phyloP scores from a whole-genome alignment of 2,113 vertebrate species.

The Platanista minor region DNA sequence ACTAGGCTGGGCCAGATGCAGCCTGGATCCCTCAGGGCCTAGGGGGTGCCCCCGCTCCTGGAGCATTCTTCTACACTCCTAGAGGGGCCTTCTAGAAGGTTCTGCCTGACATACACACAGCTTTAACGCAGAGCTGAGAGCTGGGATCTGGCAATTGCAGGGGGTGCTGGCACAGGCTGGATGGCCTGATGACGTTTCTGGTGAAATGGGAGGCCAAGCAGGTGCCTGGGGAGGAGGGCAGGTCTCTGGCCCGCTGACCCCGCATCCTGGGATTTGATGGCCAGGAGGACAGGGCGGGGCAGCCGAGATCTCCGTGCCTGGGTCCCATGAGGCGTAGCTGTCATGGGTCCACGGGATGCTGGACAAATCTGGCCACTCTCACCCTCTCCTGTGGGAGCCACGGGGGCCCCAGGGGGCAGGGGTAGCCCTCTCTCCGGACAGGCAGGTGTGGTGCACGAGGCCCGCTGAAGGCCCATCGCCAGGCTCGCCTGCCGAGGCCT shows the following conservation, averaged over 20 bases:
- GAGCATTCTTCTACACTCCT: not conserved
- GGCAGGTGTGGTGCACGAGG: not conserved
- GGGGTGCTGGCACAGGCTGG: not conserved
- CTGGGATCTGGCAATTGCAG: not conserved
- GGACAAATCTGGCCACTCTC: too few relatives aligned
- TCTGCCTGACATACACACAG: not conserved
- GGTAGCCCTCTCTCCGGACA: fast-evolving
- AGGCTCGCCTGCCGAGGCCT: fast-evolving
- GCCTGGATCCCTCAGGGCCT: not conserved
- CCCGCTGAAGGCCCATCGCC: not conserved
- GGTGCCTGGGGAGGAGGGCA: not conserved
- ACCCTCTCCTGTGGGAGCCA: not conserved
- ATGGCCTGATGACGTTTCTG: fast-evolving
- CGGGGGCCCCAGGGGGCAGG: not conserved
- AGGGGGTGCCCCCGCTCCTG: not conserved
- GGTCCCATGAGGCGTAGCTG: not conserved
- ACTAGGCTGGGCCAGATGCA: not conserved
- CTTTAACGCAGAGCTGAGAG: not conserved
- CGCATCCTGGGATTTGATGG: fast-evolving
- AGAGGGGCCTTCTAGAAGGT: not conserved
- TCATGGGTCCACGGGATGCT: fast-evolving
- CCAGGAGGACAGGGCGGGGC: fast-evolving
- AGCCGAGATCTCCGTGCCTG: not conserved
- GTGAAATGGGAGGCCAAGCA: not conserved
- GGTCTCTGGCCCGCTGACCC: not conserved